Evolutionary conservation across 1,140 invertebrate genomes (phyloP).

Genomic region (Atta cephalotes): DNA sequence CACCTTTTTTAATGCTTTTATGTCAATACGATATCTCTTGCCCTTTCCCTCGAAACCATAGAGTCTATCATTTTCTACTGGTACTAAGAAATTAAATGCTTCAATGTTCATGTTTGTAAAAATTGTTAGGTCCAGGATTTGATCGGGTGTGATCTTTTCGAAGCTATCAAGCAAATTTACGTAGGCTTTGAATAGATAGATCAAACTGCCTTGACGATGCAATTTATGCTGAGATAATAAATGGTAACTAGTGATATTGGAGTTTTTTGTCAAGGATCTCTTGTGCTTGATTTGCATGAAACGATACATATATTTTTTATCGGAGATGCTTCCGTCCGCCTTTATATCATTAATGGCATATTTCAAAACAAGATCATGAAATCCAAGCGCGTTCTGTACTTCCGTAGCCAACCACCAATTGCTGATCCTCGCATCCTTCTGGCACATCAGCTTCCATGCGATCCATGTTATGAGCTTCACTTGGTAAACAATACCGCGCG

Average conservation of each 20-base stretch:
- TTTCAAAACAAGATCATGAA: conserved; percentile 41
- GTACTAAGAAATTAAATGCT: conserved; percentile 1
- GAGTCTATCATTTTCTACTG: background rate
- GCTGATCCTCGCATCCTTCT: background rate
- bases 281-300: conserved; percentile 47
- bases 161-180: background rate
- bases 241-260: background rate
- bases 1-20: background rate
- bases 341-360: background rate
- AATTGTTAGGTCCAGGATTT: conserved; percentile 11
- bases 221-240: background rate
- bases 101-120: conserved; percentile 13
- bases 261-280: background rate
- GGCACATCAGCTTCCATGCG: background rate
- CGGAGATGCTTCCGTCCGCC: background rate
- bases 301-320: conserved; percentile 15
- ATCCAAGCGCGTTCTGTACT: background rate
- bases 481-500: background rate
- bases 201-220: conserved; percentile 6
- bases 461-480: background rate
- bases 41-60: conserved; percentile 24
- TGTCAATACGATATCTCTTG: conserved; percentile 14
- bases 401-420: conserved; percentile 30
- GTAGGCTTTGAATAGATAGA: conserved; percentile 30
- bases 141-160: background rate